A percentile compares a stretch with the other conserved stretches of the same genome.
Conservation (phyloP, 1,140 invertebrate species). For the Trichomalopsis sarcophagae region DNA sequence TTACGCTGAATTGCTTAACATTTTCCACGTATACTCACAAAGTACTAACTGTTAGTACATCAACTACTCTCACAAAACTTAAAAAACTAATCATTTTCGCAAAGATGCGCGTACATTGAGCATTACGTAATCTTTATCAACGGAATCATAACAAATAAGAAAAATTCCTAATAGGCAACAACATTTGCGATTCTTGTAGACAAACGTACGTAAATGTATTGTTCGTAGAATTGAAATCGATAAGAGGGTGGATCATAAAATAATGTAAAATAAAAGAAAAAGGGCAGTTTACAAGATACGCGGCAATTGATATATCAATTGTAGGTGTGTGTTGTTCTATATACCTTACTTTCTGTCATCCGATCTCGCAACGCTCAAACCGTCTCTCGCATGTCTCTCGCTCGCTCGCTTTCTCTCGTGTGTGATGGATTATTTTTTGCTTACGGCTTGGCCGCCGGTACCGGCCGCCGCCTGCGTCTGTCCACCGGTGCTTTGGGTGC, state of each 20-base stretch:
- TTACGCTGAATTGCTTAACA: not conserved
- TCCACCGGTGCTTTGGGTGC: conserved; percentile 55
- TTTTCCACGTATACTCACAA: not conserved
- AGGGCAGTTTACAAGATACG: not conserved
- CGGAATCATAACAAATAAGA: not conserved
- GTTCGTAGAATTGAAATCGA: not conserved
- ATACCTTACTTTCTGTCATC: conserved; percentile 67
- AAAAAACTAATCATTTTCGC: not conserved
- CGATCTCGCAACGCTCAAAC: conserved; percentile 30
- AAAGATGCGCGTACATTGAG: not conserved
- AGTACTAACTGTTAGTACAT: not conserved
- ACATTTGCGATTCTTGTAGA: not conserved
- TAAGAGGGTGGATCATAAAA: conserved; percentile 29
- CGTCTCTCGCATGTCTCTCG: conserved; percentile 58
- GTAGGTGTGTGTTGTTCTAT: conserved; percentile 46
- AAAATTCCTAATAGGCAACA: not conserved
- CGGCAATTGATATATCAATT: not conserved
- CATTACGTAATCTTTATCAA: not conserved
- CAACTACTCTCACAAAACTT: not conserved
- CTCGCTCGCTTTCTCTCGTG: conserved; percentile 23
- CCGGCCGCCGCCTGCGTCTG: conserved; percentile 58
- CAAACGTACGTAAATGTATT: not conserved
- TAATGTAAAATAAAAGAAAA: not conserved
- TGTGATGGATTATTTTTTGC: conserved; percentile 68
- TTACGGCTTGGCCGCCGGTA: conserved; percentile 67